These are phyloP conservation scores for Pteronotus mesoamericanus DNA, from an alignment of 2,797 vertebrate genomes.

Conservation along the genomic window DNA sequence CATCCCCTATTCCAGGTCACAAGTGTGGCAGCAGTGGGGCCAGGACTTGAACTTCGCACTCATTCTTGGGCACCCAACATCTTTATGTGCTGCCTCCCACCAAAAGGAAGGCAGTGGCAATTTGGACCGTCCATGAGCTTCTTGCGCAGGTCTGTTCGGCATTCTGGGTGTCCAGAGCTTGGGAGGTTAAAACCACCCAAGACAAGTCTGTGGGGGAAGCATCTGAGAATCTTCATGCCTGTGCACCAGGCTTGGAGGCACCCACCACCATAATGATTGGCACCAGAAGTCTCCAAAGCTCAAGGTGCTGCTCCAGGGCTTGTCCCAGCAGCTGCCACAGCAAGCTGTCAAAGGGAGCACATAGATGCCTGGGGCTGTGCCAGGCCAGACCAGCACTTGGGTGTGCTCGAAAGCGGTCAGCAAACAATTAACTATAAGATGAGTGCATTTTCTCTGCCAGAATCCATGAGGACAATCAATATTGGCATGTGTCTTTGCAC, in stretches of 20 bases:
- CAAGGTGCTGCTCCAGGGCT: background rate
- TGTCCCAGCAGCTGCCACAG: background rate
- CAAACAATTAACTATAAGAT: constrained; percentile 32
- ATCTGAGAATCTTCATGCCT: background rate
- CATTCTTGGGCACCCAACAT: background rate
- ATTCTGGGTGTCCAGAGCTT: background rate
- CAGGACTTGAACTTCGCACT: background rate
- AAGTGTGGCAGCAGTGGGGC: background rate
- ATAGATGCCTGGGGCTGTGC: constrained; percentile 25
- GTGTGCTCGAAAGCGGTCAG: background rate
- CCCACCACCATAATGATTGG: background rate
- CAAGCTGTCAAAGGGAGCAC: background rate
- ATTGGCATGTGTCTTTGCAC: constrained; percentile 44
- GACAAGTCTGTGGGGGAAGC: background rate
- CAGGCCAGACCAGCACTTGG: background rate
- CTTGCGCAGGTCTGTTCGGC: background rate
- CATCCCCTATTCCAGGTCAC: background rate
- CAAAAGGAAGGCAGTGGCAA: background rate
- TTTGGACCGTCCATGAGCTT: background rate
- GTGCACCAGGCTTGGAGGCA: background rate
- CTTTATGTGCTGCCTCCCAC: background rate
- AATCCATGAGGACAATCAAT: constrained; percentile 38
- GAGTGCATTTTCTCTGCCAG: constrained; percentile 45
- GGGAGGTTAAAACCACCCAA: background rate
- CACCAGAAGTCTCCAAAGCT: background rate